Evolutionary conservation across 2,797 vertebrate species (phyloP), one percentile per base, ranked within the genome.

Genomic region (Hyperoplus immaculatus): DNA sequence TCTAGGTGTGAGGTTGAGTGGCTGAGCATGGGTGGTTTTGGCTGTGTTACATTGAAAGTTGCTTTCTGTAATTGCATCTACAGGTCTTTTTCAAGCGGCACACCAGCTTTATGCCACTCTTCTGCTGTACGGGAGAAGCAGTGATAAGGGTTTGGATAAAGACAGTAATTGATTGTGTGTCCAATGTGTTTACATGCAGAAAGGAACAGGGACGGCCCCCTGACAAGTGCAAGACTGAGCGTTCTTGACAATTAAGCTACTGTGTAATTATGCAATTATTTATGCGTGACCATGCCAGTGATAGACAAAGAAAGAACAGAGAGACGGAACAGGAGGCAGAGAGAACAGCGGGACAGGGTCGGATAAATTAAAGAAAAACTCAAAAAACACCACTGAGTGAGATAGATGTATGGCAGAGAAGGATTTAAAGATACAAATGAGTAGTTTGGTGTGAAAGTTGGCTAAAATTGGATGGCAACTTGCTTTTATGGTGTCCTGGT

Each of bases 271-370:
- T 85, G 85, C 89, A 89, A 92, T 4, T 14, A 85, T n/a, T n/a
- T n/a, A n/a, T n/a, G 59, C 46, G 62, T 71, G 72, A 78, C 77
- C 62, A n/a, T 87, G 87, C 88, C 81, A 86, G 56, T 67, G 84
- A 77, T 54, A 81, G 85, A 88, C 86, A 91, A 93, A 89, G 87
- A 87, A 85, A 86, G 85, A 91, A 87, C 77, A 89, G 69, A 77
- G 80, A 89, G 83, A 88, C 79, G 54, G 86, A 92, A 89, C 84
- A 87, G 88, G 79, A 92, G 84, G 89, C 80, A 69, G 53, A 70
- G 61, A 81, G 82, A 78, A 84, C 72, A 84, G 73, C 0, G 58
- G 78, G 84, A 75, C 78, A 60, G 29, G 38, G 46, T 21, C 63
- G 72, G 71, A 87, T 41, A 64, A 77, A 70, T 69, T 67, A 42